Conservation (phyloP, 2,797 vertebrate species). For the Buceros bicornis region DNA sequence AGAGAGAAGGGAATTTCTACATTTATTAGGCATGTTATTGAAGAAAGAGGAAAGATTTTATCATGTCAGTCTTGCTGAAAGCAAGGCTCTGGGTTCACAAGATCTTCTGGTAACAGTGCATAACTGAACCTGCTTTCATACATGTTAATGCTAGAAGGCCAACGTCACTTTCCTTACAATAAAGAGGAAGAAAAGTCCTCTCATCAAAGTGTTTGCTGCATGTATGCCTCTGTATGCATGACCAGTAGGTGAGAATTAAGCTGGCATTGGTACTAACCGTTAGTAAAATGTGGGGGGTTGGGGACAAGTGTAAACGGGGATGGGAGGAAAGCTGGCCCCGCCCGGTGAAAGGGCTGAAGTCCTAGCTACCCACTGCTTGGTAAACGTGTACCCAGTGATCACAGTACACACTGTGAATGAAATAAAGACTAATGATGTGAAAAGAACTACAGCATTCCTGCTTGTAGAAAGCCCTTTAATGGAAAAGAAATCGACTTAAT, state of each 20-base stretch:
- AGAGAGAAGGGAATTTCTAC: constrained; percentile 58
- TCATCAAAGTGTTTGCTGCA: not conserved
- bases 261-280: not conserved
- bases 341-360: not conserved
- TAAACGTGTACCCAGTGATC: not conserved
- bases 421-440: not conserved
- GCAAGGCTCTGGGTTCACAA: constrained; percentile 37
- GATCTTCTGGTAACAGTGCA: not conserved
- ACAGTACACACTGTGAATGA: not conserved
- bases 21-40: constrained; percentile 63
- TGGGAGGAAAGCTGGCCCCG: not conserved
- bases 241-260: not conserved
- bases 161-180: not conserved
- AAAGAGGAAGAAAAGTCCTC: not conserved
- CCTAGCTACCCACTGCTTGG: not conserved
- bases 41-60: constrained; percentile 68
- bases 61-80: constrained; percentile 40
- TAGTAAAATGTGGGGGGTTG: not conserved
- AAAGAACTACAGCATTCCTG: not conserved
- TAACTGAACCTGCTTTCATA: not conserved
- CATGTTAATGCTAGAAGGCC: not conserved
- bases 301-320: not conserved
- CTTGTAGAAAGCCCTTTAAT: not conserved
- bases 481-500: not conserved
- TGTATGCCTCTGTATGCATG: not conserved